phyloP scores from a whole-genome alignment of 2,797 vertebrate species.

The Lepilemur ruficaudatus region DNA sequence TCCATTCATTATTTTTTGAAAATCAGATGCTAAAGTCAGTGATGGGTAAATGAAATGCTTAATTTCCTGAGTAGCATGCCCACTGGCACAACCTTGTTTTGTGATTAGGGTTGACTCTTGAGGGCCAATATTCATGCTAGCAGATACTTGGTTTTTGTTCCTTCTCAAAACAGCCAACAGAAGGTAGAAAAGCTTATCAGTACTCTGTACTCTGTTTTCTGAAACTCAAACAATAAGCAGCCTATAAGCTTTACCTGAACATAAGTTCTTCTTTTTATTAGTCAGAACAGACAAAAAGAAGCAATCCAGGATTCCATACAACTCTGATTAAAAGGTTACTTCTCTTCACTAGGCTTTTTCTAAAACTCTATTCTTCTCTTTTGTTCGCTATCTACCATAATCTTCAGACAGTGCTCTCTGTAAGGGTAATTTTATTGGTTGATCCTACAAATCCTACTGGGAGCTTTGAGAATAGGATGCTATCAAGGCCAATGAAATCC shows the following conservation, averaged over 20 bases:
- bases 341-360: not conserved
- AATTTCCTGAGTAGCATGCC: not conserved
- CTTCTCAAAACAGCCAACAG: not conserved
- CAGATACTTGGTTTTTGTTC: not conserved
- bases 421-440: slow-evolving; percentile 11
- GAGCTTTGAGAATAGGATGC: not conserved
- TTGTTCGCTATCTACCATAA: slow-evolving; percentile 15
- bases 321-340: not conserved
- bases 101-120: not conserved
- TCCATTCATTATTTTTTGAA: slow-evolving; percentile 38
- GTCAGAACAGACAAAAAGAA: not conserved
- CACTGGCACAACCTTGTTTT: not conserved
- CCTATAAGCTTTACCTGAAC: not conserved
- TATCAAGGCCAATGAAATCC: slow-evolving; percentile 4
- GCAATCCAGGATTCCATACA: not conserved
- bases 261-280: not conserved
- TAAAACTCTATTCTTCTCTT: slow-evolving; percentile 41
- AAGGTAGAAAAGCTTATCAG: not conserved
- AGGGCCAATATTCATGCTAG: not conserved
- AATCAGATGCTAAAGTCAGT: slow-evolving; percentile 18
- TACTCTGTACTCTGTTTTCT: not conserved
- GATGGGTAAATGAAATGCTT: not conserved
- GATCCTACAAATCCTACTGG: not conserved
- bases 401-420: slow-evolving; percentile 6
- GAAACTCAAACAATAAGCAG: slow-evolving; percentile 1